phyloP scores from a whole-genome alignment of 2,113 vertebrate genomes.

The Stictonetta naevosa region DNA sequence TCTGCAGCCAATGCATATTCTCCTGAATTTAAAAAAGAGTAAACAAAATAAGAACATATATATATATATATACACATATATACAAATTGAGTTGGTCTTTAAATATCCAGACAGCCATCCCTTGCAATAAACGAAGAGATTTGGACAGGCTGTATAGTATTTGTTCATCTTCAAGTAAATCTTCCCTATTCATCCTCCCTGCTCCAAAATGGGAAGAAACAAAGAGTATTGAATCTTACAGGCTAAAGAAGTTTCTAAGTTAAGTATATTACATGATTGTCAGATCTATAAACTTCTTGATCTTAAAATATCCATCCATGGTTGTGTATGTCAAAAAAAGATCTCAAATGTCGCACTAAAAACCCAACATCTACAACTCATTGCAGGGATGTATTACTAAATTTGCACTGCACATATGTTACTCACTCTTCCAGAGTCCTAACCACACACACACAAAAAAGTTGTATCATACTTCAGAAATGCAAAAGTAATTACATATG shows the following conservation, averaged over 20 bases:
- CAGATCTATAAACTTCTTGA: not conserved
- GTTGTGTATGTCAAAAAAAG: not conserved
- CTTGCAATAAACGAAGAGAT: not conserved
- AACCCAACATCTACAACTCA: not conserved
- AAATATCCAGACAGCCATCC: not conserved
- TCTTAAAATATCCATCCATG: not conserved
- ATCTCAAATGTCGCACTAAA: not conserved
- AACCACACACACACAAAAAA: not conserved
- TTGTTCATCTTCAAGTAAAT: not conserved
- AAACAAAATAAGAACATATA: not conserved
- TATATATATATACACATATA: not conserved
- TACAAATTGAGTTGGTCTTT: not conserved
- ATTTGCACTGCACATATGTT: not conserved
- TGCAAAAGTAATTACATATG: not conserved
- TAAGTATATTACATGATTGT: not conserved
- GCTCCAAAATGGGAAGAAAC: not conserved
- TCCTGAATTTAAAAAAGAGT: conserved; percentile 70
- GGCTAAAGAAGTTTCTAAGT: not conserved
- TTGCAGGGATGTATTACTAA: not conserved
- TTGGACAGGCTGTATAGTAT: not conserved
- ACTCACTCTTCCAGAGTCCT: not conserved
- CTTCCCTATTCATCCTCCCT: not conserved
- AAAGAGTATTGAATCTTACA: not conserved
- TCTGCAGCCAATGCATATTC: conserved; percentile 88
- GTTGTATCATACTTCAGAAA: not conserved